Conservation (phyloP, 2,888 invertebrate genomes). For the Pteria penguin region DNA sequence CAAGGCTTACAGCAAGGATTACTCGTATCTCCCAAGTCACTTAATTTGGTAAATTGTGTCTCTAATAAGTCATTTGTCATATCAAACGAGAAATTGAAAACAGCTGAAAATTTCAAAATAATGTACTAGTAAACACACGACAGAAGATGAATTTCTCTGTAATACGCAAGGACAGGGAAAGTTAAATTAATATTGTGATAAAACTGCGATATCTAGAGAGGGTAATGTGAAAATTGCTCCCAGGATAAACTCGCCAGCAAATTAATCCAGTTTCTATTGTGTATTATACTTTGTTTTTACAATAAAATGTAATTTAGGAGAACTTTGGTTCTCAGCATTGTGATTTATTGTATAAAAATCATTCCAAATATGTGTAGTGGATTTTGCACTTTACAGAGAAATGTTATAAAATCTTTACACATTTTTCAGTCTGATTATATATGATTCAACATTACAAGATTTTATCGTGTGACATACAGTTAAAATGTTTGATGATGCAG, state of each 20-base stretch:
- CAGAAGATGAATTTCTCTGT: background rate
- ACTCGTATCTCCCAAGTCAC: background rate
- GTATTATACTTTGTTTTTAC: too few relatives aligned
- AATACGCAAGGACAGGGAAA: background rate
- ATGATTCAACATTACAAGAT: too few relatives aligned
- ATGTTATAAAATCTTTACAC: too few relatives aligned
- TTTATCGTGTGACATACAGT: too few relatives aligned
- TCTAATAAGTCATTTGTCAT: conserved; percentile 1
- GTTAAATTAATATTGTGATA: background rate
- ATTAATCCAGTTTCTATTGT: too few relatives aligned
- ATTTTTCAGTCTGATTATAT: too few relatives aligned
- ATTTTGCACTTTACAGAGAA: too few relatives aligned
- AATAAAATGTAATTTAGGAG: too few relatives aligned
- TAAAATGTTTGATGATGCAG: too few relatives aligned
- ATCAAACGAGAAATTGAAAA: conserved; percentile 1
- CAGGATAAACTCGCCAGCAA: background rate
- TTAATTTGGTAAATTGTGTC: background rate
- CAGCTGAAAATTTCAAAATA: background rate
- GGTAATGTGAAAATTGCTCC: background rate
- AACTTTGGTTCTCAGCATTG: too few relatives aligned
- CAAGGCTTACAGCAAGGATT: background rate
- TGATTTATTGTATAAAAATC: too few relatives aligned
- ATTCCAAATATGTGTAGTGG: too few relatives aligned
- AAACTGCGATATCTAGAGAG: background rate
- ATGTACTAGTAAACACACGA: background rate